Evolutionary conservation across 2,113 vertebrate genomes (phyloP).

Genomic region (Corythoichthys haematopterus): DNA sequence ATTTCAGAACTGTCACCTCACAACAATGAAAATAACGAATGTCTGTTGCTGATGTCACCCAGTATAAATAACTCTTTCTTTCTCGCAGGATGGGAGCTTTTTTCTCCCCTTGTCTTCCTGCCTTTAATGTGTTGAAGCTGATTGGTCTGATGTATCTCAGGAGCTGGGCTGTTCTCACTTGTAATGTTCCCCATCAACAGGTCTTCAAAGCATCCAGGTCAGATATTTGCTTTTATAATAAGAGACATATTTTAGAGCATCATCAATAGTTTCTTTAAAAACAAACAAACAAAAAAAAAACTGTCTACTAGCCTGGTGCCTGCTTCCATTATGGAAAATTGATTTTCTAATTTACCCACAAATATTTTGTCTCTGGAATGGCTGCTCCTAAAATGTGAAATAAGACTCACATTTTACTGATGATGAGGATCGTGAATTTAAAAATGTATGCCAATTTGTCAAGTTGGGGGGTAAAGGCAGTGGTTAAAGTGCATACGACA

Average conservation of each 20-base stretch:
- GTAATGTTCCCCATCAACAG: constrained; percentile 96
- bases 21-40: constrained; percentile 46
- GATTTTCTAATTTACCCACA: no score
- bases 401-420: no score
- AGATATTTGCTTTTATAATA: constrained; percentile 20
- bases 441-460: no score
- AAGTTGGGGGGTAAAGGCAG: no score
- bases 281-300: not conserved
- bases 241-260: not conserved
- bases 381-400: no score
- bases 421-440: no score
- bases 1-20: constrained; percentile 42
- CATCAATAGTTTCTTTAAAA: not conserved
- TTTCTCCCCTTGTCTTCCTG: constrained; percentile 96
- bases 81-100: constrained; percentile 93
- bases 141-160: constrained; percentile 96
- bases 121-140: constrained; percentile 92
- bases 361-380: no score
- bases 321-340: no score
- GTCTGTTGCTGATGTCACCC: constrained; percentile 25
- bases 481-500: no score
- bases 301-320: no score
- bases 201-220: constrained; percentile 96
- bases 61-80: constrained; percentile 4
- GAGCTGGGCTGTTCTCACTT: constrained; percentile 97